Base-by-base conservation (phyloP, 1,140 invertebrate species). In the Drosophila cardini region DNA sequence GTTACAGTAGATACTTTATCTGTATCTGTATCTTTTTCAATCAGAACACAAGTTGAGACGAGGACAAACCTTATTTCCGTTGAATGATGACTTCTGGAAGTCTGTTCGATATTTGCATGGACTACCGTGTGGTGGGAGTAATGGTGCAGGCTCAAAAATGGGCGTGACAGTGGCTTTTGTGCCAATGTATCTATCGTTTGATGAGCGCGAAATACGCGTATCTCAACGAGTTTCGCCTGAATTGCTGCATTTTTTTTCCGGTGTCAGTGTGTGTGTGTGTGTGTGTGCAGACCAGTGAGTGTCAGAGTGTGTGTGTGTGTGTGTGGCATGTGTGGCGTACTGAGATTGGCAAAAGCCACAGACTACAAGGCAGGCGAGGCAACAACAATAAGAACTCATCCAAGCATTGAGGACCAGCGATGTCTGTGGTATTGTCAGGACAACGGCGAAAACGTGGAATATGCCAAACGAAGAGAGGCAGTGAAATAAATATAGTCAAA, bases 331-430 rank as follows among this genome's bases (percentile, higher is more conserved):
- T 53, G 45, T 77, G 43, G 40, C 61, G 26, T 40, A 62, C 71
- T 34, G 83, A 82, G 79, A 86, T 87, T 86, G 82, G 76, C 68
- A 87, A 78, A 85, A 82, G 50, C 82, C 83, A 58, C 83, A 85
- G 86, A 75, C 76, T 61, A 61, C 62, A 62, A 81, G 78, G 74
- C 58, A 50, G 32, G 11, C 58, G 48, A 61, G 21, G 21, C 77
- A 76, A 67, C 69, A 65, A 55, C 62, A 68, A 67, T 86, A 62
- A 32, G 53, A 50, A 58, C 40, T 67, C 69, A 65, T 72, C 45
- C 30, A 55, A 60, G 63, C 40, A 63, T 36, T 16, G 40, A 63
- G 42, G 30, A 43, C 15, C 32, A 21, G 15, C 55, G 50, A 60
- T 69, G 56, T 69, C 55, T 72, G 53, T 42, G 46, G 63, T 57